These are phyloP conservation scores for Athalia rosae DNA, from an alignment of 2,888 invertebrate species.

Conservation along the genomic window DNA sequence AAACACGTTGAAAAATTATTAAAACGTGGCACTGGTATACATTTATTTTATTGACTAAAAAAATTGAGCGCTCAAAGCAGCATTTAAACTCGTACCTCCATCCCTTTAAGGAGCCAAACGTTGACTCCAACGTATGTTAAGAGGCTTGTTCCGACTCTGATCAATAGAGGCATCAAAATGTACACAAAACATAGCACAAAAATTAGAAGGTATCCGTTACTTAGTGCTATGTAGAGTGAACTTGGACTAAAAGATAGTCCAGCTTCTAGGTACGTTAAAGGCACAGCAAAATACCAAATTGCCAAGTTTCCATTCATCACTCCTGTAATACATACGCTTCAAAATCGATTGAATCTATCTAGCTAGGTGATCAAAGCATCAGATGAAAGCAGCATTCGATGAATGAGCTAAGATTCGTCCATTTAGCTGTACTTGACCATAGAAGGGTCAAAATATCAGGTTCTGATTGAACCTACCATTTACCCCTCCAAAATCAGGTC, in stretches of 20 bases:
- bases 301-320: constrained; percentile 65
- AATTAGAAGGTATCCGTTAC: constrained; percentile 63
- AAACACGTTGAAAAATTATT: background rate
- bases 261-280: constrained; percentile 69
- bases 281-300: constrained; percentile 68
- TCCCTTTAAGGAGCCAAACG: constrained; percentile 68
- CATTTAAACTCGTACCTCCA: constrained; percentile 62
- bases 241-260: constrained; percentile 66
- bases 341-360: background rate
- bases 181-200: constrained; percentile 68
- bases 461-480: constrained; percentile 56
- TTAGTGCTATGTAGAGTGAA: constrained; percentile 62
- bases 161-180: constrained; percentile 65
- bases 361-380: background rate
- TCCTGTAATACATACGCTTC: constrained; percentile 56
- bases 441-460: background rate
- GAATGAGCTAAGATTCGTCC: background rate
- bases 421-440: background rate
- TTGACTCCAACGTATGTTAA: constrained; percentile 64
- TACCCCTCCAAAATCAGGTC: constrained; percentile 66
- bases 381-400: background rate
- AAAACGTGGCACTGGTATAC: background rate
- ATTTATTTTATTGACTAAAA: background rate
- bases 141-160: constrained; percentile 62
- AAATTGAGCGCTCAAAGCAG: background rate